These are phyloP conservation scores for Heterotis niloticus DNA, from an alignment of 2,113 vertebrate genomes.

Conservation along the genomic window DNA sequence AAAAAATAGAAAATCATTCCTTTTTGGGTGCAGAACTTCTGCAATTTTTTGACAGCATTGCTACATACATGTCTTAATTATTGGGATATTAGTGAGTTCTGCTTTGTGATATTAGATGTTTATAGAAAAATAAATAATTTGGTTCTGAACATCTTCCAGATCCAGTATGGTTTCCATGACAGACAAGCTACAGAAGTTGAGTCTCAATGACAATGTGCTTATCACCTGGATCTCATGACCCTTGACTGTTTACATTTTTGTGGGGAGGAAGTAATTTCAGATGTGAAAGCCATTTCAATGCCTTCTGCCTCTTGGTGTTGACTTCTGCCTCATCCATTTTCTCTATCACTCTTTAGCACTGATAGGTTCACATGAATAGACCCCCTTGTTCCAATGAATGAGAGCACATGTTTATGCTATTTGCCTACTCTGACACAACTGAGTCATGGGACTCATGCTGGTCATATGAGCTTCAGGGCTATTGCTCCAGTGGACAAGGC, in stretches of 20 bases:
- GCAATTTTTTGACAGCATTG: too few species aligned
- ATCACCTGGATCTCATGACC: neutral
- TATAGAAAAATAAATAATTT: too few species aligned
- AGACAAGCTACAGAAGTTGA: too few species aligned
- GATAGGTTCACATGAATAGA: constrained; percentile 35
- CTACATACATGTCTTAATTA: too few species aligned
- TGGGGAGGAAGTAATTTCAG: neutral
- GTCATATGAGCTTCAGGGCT: constrained; percentile 63
- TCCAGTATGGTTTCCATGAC: too few species aligned
- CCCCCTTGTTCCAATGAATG: constrained; percentile 38
- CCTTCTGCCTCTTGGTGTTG: neutral
- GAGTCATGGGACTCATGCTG: constrained; percentile 70
- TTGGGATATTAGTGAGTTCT: too few species aligned
- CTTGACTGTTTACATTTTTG: neutral
- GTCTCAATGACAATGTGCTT: neutral
- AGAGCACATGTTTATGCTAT: constrained; percentile 35
- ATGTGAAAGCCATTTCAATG: neutral
- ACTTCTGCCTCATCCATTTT: neutral
- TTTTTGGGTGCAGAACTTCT: too few species aligned
- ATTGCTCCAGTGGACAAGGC: constrained; percentile 6
- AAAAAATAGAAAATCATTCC: too few species aligned
- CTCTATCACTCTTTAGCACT: neutral
- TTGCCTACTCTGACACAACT: constrained; percentile 12
- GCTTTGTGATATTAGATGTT: too few species aligned
- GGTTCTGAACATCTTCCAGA: too few species aligned